Conservation (phyloP, 2,113 vertebrate species). For the Pterocles orientalis region DNA sequence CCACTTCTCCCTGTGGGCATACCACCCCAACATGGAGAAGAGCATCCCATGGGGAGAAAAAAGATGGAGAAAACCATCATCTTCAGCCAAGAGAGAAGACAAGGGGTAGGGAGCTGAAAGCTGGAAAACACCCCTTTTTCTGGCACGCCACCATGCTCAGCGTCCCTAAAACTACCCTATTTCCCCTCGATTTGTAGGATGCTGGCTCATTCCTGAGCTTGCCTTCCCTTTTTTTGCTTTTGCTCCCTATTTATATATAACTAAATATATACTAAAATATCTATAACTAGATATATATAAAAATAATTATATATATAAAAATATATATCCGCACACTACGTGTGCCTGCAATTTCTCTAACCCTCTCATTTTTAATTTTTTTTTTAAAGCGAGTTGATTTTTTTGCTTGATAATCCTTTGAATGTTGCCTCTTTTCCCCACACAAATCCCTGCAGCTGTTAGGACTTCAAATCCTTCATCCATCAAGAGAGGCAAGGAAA, state of each 20-base stretch:
- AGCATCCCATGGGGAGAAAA: neutral
- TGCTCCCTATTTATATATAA: too few species aligned
- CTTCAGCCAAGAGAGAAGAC: neutral
- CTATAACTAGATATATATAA: neutral
- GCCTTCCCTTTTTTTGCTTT: neutral
- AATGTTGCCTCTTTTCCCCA: conserved; percentile 51
- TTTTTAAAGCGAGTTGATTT: conserved; percentile 56
- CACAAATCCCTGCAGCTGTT: conserved; percentile 74
- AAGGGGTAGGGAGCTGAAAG: neutral
- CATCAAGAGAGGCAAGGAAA: conserved; percentile 50
- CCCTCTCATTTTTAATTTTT: neutral
- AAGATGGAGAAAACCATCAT: neutral
- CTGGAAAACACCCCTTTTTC: neutral
- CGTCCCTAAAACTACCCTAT: neutral
- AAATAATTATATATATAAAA: neutral
- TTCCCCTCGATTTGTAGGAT: neutral
- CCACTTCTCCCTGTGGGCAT: fast-evolving
- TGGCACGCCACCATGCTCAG: neutral
- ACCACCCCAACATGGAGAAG: neutral
- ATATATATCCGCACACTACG: neutral
- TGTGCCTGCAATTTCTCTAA: neutral
- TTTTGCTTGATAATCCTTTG: conserved; percentile 64
- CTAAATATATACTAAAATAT: neutral
- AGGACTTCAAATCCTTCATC: conserved; percentile 69
- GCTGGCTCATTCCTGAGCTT: neutral